Conservation (phyloP, 2,797 vertebrate species). For the Bradypodion ventrale region DNA sequence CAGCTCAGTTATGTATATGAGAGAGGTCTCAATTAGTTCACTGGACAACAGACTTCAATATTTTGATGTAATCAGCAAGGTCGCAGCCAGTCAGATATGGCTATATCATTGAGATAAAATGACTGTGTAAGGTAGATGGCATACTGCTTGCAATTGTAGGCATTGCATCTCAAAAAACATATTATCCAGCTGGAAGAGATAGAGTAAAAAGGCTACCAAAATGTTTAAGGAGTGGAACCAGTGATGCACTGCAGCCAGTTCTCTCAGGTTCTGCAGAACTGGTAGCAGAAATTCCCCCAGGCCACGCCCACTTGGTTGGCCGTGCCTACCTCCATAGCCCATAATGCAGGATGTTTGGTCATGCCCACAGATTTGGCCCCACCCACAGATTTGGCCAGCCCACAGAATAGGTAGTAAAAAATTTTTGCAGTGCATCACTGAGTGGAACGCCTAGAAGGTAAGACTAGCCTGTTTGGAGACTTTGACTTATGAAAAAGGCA, state of each 20-base stretch:
- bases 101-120: neutral
- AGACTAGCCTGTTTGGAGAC: neutral
- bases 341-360: no score
- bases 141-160: neutral
- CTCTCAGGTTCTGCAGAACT: no score
- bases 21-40: neutral
- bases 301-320: no score
- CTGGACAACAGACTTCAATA: neutral
- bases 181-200: neutral
- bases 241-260: no score
- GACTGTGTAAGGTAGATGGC: neutral
- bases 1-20: neutral
- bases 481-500: neutral
- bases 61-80: neutral
- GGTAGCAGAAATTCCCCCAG: no score
- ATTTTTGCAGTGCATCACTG: no score
- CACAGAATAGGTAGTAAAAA: no score
- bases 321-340: no score
- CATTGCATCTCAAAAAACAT: neutral
- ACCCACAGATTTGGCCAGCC: no score
- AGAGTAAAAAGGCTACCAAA: neutral
- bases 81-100: neutral
- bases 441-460: neutral
- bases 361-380: no score
- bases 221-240: neutral